Conservation (phyloP, 2,888 invertebrate genomes). For the Elegia similella region DNA sequence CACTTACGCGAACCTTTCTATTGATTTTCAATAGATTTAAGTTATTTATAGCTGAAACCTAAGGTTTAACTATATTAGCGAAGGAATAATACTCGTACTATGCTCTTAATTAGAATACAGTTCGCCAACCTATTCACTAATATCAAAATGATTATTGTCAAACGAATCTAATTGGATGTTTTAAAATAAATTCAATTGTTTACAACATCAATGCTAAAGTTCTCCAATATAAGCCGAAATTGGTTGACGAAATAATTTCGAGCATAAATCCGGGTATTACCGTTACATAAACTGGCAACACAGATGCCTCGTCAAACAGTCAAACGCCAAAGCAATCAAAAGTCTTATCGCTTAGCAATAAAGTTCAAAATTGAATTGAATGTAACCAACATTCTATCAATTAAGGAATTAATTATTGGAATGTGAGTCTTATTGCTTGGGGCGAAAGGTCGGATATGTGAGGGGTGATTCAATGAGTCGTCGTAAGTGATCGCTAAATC, state of each 20-base stretch:
- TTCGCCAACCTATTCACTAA: neutral
- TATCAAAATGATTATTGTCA: neutral
- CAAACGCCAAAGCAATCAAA: constrained; percentile 3
- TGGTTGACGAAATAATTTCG: constrained; percentile 13
- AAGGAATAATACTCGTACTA: too few relatives aligned
- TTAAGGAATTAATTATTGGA: neutral
- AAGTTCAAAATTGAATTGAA: constrained; percentile 18
- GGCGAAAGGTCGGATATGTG: constrained; percentile 7
- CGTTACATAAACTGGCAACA: constrained; percentile 30
- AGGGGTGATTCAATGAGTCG: constrained; percentile 12
- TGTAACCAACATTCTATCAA: neutral
- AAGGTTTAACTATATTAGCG: too few relatives aligned
- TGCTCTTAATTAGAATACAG: too few relatives aligned
- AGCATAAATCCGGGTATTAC: constrained; percentile 13
- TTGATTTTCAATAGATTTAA: too few relatives aligned
- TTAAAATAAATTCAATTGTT: constrained; percentile 1
- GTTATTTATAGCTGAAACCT: too few relatives aligned
- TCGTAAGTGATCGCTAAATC: constrained; percentile 21
- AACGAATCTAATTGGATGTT: neutral
- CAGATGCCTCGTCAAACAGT: constrained; percentile 23
- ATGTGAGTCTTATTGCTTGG: neutral
- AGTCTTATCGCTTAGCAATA: constrained; percentile 12
- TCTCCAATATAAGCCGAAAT: constrained; percentile 12
- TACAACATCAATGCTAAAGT: neutral
- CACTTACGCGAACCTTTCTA: too few relatives aligned